phyloP scores from a whole-genome alignment of 37 sponge, comb jelly and placozoan genomes.

The Halisarca cf. caerulea region DNA sequence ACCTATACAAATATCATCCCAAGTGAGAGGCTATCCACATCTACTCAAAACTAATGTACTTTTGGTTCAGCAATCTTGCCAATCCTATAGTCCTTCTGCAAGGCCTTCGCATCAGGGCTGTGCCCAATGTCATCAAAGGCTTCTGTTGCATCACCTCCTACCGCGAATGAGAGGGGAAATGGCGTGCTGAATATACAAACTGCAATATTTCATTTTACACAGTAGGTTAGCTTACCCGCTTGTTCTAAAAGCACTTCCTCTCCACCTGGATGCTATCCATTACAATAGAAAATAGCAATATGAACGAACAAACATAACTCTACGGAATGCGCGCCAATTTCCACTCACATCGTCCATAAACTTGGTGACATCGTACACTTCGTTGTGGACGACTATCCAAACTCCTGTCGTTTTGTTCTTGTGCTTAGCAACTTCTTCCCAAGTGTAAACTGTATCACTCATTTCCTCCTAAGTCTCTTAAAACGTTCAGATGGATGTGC shows the following conservation, averaged over 20 bases:
- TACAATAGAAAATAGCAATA: neutral
- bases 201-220: neutral
- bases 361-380: slow-evolving; percentile 93
- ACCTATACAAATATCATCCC: no score
- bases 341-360: slow-evolving; percentile 92
- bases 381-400: slow-evolving; percentile 89
- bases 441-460: slow-evolving; percentile 15
- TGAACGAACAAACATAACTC: no score
- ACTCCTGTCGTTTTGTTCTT: slow-evolving; percentile 32
- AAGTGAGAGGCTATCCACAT: no score
- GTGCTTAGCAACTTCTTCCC: slow-evolving; percentile 83
- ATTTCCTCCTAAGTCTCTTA: no score
- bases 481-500: no score
- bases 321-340: no score
- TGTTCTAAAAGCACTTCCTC: slow-evolving; percentile 91
- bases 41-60: neutral
- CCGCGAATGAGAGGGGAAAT: neutral
- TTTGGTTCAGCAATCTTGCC: slow-evolving; percentile 41
- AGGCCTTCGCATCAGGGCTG: slow-evolving; percentile 80
- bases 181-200: neutral
- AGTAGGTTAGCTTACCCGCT: slow-evolving; percentile 57
- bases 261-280: slow-evolving; percentile 91
- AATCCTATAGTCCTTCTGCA: slow-evolving; percentile 64
- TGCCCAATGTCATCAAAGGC: slow-evolving; percentile 97
- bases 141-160: slow-evolving; percentile 80